These are phyloP conservation scores for Laspeyria flexula DNA, from an alignment of 2,888 invertebrate species.

Conservation along the genomic window DNA sequence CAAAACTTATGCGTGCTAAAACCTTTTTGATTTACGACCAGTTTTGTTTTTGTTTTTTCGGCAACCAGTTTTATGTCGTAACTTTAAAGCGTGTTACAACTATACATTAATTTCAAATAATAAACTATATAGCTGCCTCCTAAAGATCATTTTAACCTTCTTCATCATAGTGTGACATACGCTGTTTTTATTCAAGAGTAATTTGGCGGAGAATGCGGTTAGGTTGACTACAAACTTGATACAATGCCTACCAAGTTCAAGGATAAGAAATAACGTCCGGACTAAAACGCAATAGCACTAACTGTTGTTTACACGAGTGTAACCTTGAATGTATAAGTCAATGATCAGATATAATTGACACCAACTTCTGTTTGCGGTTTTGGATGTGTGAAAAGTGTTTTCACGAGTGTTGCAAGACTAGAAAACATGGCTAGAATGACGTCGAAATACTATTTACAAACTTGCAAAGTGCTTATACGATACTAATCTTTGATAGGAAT, in stretches of 20 bases:
- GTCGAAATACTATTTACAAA: too few species aligned
- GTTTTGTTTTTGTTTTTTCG: conserved; percentile 30
- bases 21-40: conserved; percentile 11
- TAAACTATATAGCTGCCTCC: background rate
- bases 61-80: conserved; percentile 34
- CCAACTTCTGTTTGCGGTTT: too few species aligned
- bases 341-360: too few species aligned
- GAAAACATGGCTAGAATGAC: too few species aligned
- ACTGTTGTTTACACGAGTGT: background rate
- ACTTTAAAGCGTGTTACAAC: conserved; percentile 7
- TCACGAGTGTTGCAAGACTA: too few species aligned
- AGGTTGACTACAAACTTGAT: background rate
- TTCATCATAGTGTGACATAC: too few species aligned
- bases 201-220: conserved; percentile 4
- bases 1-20: background rate
- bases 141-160: conserved; percentile 1
- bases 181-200: conserved; percentile 2
- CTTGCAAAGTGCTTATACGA: too few species aligned
- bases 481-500: too few species aligned
- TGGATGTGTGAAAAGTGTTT: too few species aligned
- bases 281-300: background rate
- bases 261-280: background rate
- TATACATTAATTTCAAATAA: background rate
- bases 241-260: conserved; percentile 6
- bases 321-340: background rate